Conservation (phyloP, 2,888 invertebrate genomes). For the Metopia argyrocephala region DNA sequence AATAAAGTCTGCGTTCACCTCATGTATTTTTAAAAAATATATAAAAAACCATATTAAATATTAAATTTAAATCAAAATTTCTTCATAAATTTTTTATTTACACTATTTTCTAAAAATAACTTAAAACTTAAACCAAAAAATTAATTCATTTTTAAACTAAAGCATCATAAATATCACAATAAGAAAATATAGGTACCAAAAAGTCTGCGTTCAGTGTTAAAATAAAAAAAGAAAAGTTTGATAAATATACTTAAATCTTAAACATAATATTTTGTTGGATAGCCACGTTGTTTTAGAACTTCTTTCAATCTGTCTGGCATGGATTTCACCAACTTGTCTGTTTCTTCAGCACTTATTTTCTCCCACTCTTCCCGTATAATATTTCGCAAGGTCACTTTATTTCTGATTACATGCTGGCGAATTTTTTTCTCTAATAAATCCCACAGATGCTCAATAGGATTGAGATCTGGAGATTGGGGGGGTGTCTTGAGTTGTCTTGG, state of each 20-base stretch:
- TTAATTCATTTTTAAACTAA: no score
- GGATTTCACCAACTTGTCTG: constrained; percentile 13
- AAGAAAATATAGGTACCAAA: not conserved
- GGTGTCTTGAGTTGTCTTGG: constrained; percentile 12
- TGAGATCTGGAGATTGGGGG: constrained; percentile 20
- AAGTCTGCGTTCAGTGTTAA: constrained; percentile 7
- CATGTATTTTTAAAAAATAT: no score
- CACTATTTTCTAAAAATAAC: no score
- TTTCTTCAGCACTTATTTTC: constrained; percentile 6
- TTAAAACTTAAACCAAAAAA: no score
- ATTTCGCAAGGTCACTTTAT: constrained; percentile 20
- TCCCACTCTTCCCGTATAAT: constrained; percentile 2
- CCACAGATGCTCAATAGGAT: constrained; percentile 22
- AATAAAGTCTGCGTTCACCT: no score
- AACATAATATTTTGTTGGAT: constrained; percentile 17
- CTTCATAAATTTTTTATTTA: no score
- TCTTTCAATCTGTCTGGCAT: constrained; percentile 27
- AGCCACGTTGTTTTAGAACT: constrained; percentile 4
- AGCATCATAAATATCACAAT: no score
- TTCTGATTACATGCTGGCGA: constrained; percentile 5
- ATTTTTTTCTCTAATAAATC: constrained; percentile 20
- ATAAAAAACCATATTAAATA: no score
- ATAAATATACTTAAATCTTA: not conserved
- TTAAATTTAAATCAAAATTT: no score
- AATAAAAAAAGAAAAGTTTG: no score